phyloP scores from a whole-genome alignment of 2,888 invertebrate species.

The Epicampocera succincta region DNA sequence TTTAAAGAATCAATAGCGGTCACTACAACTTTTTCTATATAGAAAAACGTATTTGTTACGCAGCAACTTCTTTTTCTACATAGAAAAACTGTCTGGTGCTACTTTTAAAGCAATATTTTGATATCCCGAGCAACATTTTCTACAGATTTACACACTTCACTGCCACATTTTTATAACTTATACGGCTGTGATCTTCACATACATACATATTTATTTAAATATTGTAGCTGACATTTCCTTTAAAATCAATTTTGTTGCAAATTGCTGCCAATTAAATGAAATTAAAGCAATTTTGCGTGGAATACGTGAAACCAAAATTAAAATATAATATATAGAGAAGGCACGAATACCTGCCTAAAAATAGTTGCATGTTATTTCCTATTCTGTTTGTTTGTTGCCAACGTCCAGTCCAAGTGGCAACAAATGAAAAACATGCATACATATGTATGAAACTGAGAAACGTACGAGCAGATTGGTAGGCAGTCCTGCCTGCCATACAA shows the following conservation, averaged over 20 bases:
- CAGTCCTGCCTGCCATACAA: slow-evolving; percentile 42
- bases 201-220: too few species aligned
- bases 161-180: too few species aligned
- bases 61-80: too few species aligned
- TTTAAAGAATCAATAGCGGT: too few species aligned
- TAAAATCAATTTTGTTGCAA: slow-evolving; percentile 12
- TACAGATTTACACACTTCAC: too few species aligned
- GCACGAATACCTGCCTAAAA: not conserved
- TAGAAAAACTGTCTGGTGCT: too few species aligned
- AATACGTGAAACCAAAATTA: not conserved
- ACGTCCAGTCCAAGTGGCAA: not conserved
- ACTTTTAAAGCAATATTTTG: too few species aligned
- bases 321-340: not conserved
- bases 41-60: too few species aligned
- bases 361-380: not conserved
- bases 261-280: slow-evolving; percentile 16
- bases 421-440: not conserved
- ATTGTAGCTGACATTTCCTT: too few species aligned
- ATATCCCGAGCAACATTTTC: too few species aligned
- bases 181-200: too few species aligned
- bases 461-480: not conserved
- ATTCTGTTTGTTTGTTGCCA: not conserved
- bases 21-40: too few species aligned
- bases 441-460: not conserved
- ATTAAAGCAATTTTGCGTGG: not conserved